These are phyloP conservation scores for Hiodon tergisus DNA, from an alignment of 2,113 vertebrate species.

Conservation along the genomic window DNA sequence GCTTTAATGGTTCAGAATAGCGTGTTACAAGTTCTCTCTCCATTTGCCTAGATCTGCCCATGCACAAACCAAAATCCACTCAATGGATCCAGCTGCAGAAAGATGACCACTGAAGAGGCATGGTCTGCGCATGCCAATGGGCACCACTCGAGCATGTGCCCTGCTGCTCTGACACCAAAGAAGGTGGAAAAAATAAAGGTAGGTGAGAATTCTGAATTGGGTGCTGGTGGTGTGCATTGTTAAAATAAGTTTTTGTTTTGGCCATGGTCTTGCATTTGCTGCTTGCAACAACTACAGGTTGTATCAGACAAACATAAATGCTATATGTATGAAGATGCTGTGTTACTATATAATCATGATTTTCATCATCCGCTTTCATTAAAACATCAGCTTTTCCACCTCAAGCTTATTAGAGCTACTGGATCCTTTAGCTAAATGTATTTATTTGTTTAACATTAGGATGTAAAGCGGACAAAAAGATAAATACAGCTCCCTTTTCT, in stretches of 20 bases:
- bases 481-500: neutral
- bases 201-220: neutral
- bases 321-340: too few species aligned
- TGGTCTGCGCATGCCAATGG: constrained; percentile 45
- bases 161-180: constrained; percentile 46
- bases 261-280: neutral
- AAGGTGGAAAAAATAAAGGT: constrained; percentile 63
- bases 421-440: too few species aligned
- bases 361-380: too few species aligned
- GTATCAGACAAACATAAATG: too few species aligned
- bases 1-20: neutral
- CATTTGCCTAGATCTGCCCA: neutral
- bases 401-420: too few species aligned
- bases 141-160: constrained; percentile 47
- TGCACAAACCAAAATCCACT: neutral
- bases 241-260: neutral
- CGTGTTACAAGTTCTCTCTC: neutral
- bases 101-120: neutral
- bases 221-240: neutral
- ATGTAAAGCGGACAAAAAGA: too few species aligned
- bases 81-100: neutral
- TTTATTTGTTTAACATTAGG: neutral
- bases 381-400: too few species aligned
- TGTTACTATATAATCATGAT: too few species aligned
- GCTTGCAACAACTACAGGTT: too few species aligned